A percentile compares a stretch with the other conserved stretches of the same genome.
Evolutionary conservation across 1,140 invertebrate species (phyloP).

Genomic region (Neodiprion virginianus): DNA sequence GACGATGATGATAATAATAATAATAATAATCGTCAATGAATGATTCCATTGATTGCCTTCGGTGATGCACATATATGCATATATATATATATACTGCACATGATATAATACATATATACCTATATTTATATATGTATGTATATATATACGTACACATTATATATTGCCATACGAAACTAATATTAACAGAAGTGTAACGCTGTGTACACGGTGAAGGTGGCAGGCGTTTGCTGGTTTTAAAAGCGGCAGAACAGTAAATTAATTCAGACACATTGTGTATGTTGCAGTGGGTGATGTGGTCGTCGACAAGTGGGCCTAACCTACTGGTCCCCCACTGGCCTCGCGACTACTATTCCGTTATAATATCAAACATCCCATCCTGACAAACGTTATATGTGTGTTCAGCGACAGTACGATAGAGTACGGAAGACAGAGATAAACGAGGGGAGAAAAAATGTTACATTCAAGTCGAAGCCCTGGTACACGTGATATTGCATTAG

Average conservation of each 20-base stretch:
- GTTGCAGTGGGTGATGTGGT: conserved; percentile 68
- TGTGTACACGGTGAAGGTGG: conserved; percentile 49
- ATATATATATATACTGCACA: neutral
- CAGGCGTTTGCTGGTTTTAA: conserved; percentile 44
- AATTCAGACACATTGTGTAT: conserved; percentile 41
- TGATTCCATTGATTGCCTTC: conserved; percentile 5
- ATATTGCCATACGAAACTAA: conserved; percentile 53
- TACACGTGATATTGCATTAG: too few relatives aligned
- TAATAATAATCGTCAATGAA: neutral
- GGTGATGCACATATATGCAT: neutral
- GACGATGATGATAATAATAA: neutral
- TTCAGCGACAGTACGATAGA: neutral
- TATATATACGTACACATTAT: neutral
- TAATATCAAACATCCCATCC: neutral
- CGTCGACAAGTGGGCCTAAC: conserved; percentile 64
- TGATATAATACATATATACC: neutral
- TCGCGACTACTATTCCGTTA: neutral
- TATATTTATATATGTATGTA: neutral
- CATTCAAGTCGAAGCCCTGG: too few relatives aligned
- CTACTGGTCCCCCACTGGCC: neutral
- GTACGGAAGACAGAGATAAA: neutral
- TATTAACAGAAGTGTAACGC: conserved; percentile 48
- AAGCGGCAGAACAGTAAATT: conserved; percentile 32
- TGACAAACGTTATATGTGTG: neutral
- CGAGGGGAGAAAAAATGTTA: neutral